These are phyloP conservation scores for Ennomos fuscantarius DNA, from an alignment of 2,888 invertebrate genomes.

Conservation along the genomic window DNA sequence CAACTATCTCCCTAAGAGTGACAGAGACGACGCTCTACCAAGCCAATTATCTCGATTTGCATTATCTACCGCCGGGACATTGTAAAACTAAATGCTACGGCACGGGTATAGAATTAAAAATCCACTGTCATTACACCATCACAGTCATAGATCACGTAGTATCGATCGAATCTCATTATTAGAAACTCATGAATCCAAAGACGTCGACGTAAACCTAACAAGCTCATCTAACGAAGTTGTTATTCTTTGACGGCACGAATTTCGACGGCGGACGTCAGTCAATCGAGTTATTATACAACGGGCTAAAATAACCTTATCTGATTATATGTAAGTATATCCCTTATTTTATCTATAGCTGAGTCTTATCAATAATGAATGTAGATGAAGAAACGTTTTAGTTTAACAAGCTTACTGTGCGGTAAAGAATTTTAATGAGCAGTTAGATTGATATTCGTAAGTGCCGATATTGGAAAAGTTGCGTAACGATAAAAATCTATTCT, in stretches of 20 bases:
- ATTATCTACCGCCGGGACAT: neutral
- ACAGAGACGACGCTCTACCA: too few relatives aligned
- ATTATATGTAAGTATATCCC: constrained; percentile 21
- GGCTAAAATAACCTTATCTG: constrained; percentile 28
- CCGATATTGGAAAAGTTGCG: constrained; percentile 7
- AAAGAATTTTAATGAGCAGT: constrained; percentile 27
- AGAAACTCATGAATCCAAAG: constrained; percentile 27
- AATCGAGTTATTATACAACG: constrained; percentile 65
- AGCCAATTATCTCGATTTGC: too few relatives aligned
- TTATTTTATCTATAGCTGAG: constrained; percentile 5
- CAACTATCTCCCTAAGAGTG: too few relatives aligned
- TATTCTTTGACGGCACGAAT: constrained; percentile 49
- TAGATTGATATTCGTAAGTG: constrained; percentile 13
- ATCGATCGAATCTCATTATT: constrained; percentile 27
- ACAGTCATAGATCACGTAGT: constrained; percentile 9
- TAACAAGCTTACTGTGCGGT: constrained; percentile 13
- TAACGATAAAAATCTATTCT: neutral
- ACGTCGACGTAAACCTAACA: constrained; percentile 45
- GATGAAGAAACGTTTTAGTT: constrained; percentile 20
- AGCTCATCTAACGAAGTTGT: constrained; percentile 45
- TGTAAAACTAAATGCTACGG: neutral
- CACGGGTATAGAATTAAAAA: too few relatives aligned
- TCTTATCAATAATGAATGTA: constrained; percentile 22
- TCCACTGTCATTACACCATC: too few relatives aligned
- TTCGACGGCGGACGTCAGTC: constrained; percentile 39